Base-by-base conservation (phyloP, 2,888 invertebrate species). In the Lysandra coridon region DNA sequence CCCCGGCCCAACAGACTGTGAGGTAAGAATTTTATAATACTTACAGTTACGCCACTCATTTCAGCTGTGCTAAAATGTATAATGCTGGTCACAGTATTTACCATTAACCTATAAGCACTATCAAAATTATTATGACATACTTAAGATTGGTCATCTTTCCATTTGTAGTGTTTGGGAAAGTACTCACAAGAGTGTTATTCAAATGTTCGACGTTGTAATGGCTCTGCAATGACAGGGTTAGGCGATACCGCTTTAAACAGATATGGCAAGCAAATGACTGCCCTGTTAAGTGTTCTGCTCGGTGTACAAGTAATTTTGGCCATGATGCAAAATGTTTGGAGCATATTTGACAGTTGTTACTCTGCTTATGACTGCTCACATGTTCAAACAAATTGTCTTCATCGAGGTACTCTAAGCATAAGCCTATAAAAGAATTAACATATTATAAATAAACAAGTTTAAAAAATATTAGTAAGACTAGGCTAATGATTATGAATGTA, bases 171-270 rank as follows among this genome's bases (percentile, higher is more conserved):
- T 5, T 40, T 40, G 49, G 49, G 64, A 23, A 30, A 10, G 4
- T 64, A 74, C 74, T 74, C 6, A 74, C 40, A 74, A 74, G n/a
- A 74, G 74, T 44, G 17, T 44, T 74, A 44, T 74, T n/a, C n/a
- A 74, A 85, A 82, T 91, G 91, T 4, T 80, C 30, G 78, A 82
- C 87, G 78, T 87, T 85, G 79, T 89, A 91, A 82, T 92, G 92
- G 79, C 83, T 84, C 81, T 92, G 90, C 81, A 92, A 81, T 60
- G 85, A 82, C 0, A 81, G 2, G 4, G 82, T 79, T 14, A 85
- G 80, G 2, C 57, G 78, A 79, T 81, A 87, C 53, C 80, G 81
- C 80, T 85, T 86, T 1, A 79, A 78, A 80, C 92, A 92, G 23
- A 91, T 81, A 73, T 90, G 89, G 80, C 92, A 92, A 49, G 78